Evolutionary conservation across 35 echinoderm and acorn worm genomes (phyloP).

Genomic region (Heliocidaris erythrogramma): DNA sequence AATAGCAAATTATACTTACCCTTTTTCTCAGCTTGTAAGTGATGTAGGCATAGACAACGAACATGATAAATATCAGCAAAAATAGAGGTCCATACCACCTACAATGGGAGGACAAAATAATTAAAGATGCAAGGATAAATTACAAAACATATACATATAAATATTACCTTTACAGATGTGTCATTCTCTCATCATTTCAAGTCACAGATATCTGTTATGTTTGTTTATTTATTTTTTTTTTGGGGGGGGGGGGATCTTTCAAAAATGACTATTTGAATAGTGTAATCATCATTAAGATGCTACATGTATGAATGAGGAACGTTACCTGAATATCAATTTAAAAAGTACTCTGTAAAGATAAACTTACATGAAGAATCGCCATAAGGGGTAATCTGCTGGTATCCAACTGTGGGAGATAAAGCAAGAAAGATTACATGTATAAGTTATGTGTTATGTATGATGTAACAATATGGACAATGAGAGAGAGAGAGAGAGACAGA

Average conservation of each 20-base stretch:
- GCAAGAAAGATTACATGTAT: not conserved
- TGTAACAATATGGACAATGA: not conserved
- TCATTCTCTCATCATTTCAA: too few species aligned
- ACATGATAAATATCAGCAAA: slow-evolving; percentile 76
- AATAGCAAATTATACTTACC: slow-evolving; percentile 25
- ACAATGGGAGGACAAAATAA: not conserved
- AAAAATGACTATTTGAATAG: too few species aligned
- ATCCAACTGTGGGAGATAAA: slow-evolving; percentile 71
- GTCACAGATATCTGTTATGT: too few species aligned
- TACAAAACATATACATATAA: too few species aligned
- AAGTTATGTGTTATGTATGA: not conserved
- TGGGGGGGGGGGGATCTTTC: too few species aligned
- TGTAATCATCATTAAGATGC: too few species aligned
- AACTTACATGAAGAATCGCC: slow-evolving; percentile 87
- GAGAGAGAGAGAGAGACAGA: not conserved
- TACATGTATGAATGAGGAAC: too few species aligned
- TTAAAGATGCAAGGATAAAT: not conserved
- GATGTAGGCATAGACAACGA: slow-evolving; percentile 76
- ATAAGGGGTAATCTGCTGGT: slow-evolving; percentile 57
- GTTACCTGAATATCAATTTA: too few species aligned
- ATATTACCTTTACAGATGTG: too few species aligned
- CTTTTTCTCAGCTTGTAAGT: slow-evolving; percentile 71
- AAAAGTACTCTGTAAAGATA: not conserved
- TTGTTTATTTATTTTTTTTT: too few species aligned
- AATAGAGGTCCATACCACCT: slow-evolving; percentile 95